phyloP scores from a whole-genome alignment of 2,113 vertebrate species.

The Rhineura floridana region DNA sequence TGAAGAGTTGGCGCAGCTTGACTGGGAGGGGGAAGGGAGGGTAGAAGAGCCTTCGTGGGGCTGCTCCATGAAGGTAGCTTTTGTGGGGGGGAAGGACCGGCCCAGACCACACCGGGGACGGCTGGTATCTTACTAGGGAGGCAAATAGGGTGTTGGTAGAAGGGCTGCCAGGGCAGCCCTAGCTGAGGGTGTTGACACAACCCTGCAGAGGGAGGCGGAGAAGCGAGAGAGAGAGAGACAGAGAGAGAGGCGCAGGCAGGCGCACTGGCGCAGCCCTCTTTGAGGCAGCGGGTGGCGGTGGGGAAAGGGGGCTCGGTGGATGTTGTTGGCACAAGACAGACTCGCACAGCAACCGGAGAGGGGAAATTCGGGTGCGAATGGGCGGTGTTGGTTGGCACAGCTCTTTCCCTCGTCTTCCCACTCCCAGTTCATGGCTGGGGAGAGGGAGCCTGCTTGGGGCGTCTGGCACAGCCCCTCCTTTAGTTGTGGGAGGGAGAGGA shows the following conservation, averaged over 20 bases:
- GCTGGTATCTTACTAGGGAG: no score
- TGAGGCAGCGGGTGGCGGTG: background rate
- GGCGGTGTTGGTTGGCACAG: background rate
- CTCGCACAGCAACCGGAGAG: background rate
- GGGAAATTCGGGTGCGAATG: background rate
- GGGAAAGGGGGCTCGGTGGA: background rate
- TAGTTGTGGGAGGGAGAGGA: background rate
- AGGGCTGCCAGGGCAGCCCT: conserved; percentile 11
- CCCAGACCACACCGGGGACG: no score
- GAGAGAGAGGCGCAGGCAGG: background rate
- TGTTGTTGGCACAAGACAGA: background rate
- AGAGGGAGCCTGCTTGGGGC: background rate
- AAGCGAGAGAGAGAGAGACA: background rate
- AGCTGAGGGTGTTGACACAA: conserved; percentile 7
- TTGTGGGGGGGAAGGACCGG: no score
- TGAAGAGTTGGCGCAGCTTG: background rate
- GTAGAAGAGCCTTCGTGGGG: no score
- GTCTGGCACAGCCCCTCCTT: background rate
- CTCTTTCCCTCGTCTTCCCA: background rate
- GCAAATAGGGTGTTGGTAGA: conserved; percentile 11
- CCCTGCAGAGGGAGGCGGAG: background rate
- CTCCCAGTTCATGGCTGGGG: background rate
- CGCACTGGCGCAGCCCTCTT: conserved; percentile 29
- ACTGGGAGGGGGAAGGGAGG: background rate
- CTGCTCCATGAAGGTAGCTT: background rate